Base-by-base conservation (phyloP, 2,888 invertebrate genomes). In the Trypoxylon attenuatum region DNA sequence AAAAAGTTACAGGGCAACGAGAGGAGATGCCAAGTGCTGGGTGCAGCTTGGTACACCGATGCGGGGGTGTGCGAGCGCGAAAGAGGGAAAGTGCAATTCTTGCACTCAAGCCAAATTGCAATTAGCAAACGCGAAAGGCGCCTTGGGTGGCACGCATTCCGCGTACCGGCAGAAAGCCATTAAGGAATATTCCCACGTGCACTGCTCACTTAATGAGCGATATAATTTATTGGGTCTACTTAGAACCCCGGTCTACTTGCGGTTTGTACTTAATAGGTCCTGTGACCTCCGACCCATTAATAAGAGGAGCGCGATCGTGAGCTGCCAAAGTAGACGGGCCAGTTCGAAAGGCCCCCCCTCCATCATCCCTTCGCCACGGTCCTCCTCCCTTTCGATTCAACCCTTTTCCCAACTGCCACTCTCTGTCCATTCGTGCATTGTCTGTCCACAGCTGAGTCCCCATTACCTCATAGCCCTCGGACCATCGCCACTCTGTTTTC, bases 161-260 rank as follows among this genome's bases (percentile, higher is more conserved):
- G 56, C 53, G 64, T 38, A 27, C 42, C 45, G 51, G 42, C 56
- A 60, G 69, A 62, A 71, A 74, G 54, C 79, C 72, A 80, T 80
- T 76, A 80, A 75, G 77, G 73, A 75, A 80, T 80, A 77, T 65
- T 73, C 74, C 68, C 72, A 72, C 69, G 71, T 64, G 59, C 69
- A 58, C 58, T 63, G 50, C 64, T 50, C 72, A 68, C 66, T 80
- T 78, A 79, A 79, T 78, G 79, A 78, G 70, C 73, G 76, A 71
- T 75, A 77, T 78, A 78, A 80, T 80, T 80, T 80, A 80, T 80
- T 71, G 73, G 70, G 62, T 60, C 69, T 77, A 77, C 71, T 76
- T 65, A 69, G 65, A 54, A 53, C 13, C 54, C 53, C 49, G 72
- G 63, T 69, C 72, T 66, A 73, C 60, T 72, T 63, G 77, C 75